Conservation (phyloP, 1,140 invertebrate species). For the Tetragnatha versicolor region DNA sequence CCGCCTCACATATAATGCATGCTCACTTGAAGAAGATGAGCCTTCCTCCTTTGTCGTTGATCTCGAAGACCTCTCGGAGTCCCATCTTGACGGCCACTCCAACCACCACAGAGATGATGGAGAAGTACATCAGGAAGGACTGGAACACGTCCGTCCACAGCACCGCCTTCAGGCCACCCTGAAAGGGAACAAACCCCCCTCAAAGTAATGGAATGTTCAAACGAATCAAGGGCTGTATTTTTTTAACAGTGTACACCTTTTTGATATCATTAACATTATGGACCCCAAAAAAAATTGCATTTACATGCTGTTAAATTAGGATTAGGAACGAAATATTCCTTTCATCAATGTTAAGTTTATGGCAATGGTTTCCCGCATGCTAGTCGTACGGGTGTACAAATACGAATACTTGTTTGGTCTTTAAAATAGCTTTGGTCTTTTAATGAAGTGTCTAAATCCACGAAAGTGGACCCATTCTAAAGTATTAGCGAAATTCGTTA, state of each 20-base stretch:
- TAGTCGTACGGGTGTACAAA: too few relatives aligned
- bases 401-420: too few relatives aligned
- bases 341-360: too few relatives aligned
- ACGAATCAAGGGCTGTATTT: background rate
- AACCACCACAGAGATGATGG: conserved; percentile 72
- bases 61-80: conserved; percentile 26
- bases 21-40: conserved; percentile 60
- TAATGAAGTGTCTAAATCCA: too few relatives aligned
- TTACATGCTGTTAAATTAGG: too few relatives aligned
- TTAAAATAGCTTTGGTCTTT: too few relatives aligned
- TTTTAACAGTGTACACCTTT: background rate
- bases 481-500: too few relatives aligned
- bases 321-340: too few relatives aligned
- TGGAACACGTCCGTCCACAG: conserved; percentile 67
- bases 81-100: conserved; percentile 74
- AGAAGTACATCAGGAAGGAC: conserved; percentile 68
- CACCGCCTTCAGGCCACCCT: conserved; percentile 67
- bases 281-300: too few relatives aligned
- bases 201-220: background rate
- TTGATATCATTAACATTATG: background rate
- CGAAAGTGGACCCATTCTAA: too few relatives aligned
- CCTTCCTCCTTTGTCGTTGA: conserved; percentile 47
- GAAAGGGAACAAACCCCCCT: conserved; percentile 1
- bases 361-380: too few relatives aligned
- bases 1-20: too few relatives aligned